These are phyloP conservation scores for Aleadryas rufinucha DNA, from an alignment of 2,113 vertebrate genomes.

Conservation along the genomic window DNA sequence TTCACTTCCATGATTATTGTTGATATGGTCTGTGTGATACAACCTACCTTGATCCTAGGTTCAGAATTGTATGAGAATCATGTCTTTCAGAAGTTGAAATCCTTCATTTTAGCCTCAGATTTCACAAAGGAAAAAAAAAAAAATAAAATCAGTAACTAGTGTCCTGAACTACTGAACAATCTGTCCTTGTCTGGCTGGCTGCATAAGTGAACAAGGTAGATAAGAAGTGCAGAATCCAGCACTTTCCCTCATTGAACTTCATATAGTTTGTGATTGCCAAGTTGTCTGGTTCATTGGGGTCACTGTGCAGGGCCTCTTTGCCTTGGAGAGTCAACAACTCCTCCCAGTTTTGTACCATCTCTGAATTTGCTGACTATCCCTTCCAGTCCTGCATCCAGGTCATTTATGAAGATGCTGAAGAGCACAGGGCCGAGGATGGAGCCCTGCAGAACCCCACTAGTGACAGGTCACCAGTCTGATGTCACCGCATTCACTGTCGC, in stretches of 20 bases:
- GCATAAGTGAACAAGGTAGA: neutral
- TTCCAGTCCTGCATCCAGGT: neutral
- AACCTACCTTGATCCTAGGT: neutral
- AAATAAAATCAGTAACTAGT: accelerated
- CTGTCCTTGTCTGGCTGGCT: neutral
- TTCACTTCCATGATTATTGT: neutral
- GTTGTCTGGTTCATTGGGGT: no score
- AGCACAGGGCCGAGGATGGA: neutral
- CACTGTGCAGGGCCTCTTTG: neutral
- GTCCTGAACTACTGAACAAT: neutral
- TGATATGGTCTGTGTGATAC: neutral
- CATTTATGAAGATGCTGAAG: neutral
- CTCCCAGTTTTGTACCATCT: neutral
- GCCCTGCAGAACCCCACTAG: neutral
- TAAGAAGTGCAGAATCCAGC: neutral
- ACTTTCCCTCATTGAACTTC: neutral
- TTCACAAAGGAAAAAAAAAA: neutral
- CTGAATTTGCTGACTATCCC: accelerated
- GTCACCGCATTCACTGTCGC: no score
- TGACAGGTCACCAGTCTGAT: no score
- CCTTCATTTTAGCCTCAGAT: neutral
- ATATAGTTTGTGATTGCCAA: neutral
- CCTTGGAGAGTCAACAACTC: neutral
- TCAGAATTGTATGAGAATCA: neutral
- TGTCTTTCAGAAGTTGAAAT: neutral